Evolutionary conservation across 2,797 vertebrate genomes (phyloP).

Genomic region (Ctenochaetus hawaiiensis): DNA sequence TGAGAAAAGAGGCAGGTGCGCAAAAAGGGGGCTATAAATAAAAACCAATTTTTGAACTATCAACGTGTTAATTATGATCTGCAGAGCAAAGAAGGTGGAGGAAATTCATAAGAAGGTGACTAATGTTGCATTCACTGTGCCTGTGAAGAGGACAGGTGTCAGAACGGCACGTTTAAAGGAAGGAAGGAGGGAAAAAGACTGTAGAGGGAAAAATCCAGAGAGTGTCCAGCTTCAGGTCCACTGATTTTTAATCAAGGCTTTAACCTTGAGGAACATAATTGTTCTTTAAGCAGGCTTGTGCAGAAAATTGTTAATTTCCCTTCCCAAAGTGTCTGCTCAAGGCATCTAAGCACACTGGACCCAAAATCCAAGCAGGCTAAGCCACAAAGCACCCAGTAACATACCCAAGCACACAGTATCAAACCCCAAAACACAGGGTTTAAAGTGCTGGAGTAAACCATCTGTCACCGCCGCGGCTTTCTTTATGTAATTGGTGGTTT

Average conservation of each 20-base stretch:
- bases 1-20: constrained; percentile 42
- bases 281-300: constrained; percentile 21
- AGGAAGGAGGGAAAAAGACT: constrained; percentile 14
- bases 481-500: constrained; percentile 77
- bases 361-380: constrained; percentile 55
- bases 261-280: constrained; percentile 42
- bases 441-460: constrained; percentile 72
- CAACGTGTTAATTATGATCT: constrained; percentile 71
- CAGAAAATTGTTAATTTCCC: constrained; percentile 51
- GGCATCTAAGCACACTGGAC: constrained; percentile 50
- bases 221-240: constrained; percentile 15
- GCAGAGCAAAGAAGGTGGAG: constrained; percentile 33
- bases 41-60: constrained; percentile 56
- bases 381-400: constrained; percentile 66
- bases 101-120: constrained; percentile 51
- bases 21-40: constrained; percentile 61
- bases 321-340: constrained; percentile 10
- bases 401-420: constrained; percentile 61
- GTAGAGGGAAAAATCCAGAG: constrained; percentile 16
- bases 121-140: constrained; percentile 51
- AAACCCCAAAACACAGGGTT: constrained; percentile 80
- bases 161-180: constrained; percentile 12
- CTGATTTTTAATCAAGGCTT: constrained; percentile 59
- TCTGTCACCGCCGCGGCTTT: constrained; percentile 75
- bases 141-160: constrained; percentile 56